phyloP scores from a whole-genome alignment of 1,140 invertebrate genomes.

The Lepidurus couesii region DNA sequence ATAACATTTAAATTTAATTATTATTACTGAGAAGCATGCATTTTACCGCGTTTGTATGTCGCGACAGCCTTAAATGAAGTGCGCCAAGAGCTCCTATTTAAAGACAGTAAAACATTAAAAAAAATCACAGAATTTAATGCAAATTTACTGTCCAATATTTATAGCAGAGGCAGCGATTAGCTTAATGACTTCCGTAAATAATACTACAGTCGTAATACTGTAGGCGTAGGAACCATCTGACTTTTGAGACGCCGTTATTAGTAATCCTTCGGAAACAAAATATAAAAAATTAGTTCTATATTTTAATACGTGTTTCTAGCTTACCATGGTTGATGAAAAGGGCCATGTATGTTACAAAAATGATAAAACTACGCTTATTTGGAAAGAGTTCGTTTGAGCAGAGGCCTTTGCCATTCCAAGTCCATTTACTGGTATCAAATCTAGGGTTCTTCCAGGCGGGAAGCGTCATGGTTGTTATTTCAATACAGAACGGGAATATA shows the following conservation, averaged over 20 bases:
- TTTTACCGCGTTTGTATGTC: not conserved
- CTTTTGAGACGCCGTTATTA: slow-evolving; percentile 82
- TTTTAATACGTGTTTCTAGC: slow-evolving; percentile 2
- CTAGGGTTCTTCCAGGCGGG: not conserved
- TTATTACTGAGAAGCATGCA: not conserved
- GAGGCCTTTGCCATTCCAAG: not conserved
- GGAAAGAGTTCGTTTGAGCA: slow-evolving; percentile 68
- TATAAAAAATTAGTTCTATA: slow-evolving; percentile 6
- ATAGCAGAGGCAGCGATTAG: slow-evolving; percentile 62
- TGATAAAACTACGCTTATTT: slow-evolving; percentile 64
- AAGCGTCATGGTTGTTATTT: not conserved
- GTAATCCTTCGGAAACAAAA: slow-evolving; percentile 61
- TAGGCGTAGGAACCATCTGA: slow-evolving; percentile 74
- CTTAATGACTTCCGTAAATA: slow-evolving; percentile 83
- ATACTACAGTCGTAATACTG: slow-evolving; percentile 78
- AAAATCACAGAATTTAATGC: not conserved
- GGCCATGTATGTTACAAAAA: slow-evolving; percentile 75
- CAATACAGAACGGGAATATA: no score
- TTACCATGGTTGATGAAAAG: slow-evolving; percentile 76
- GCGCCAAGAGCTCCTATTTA: not conserved
- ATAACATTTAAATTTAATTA: slow-evolving; percentile 35
- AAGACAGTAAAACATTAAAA: not conserved
- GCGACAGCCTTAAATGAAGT: not conserved
- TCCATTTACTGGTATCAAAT: not conserved
- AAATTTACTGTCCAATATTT: slow-evolving; percentile 52